Percentiles rank a stretch among this genome's conserved stretches.
phyloP scores from a whole-genome alignment of 2,797 vertebrate genomes.

The Enteromius anoplus region DNA sequence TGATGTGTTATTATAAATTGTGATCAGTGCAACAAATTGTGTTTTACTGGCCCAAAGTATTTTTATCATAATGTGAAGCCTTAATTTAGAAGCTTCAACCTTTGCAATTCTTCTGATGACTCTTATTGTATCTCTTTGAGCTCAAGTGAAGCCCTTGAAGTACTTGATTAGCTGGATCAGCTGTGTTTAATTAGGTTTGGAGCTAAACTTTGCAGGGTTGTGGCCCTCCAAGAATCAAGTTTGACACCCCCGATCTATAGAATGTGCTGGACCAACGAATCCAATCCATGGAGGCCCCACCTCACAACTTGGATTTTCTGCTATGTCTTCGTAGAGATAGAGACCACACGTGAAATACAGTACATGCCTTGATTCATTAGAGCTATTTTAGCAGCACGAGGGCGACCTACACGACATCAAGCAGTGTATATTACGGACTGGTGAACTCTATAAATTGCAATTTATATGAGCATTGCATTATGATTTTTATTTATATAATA shows the following conservation, averaged over 20 bases:
- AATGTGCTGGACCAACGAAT: background rate
- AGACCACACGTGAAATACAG: background rate
- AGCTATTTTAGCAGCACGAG: background rate
- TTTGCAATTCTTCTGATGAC: too few species aligned
- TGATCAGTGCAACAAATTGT: too few species aligned
- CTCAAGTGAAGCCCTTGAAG: too few species aligned
- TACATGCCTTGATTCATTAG: background rate
- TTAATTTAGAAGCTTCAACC: too few species aligned
- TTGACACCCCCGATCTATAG: background rate
- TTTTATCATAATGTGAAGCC: too few species aligned
- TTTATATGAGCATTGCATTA: background rate
- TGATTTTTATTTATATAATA: background rate
- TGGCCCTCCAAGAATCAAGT: too few species aligned
- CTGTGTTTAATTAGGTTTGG: too few species aligned
- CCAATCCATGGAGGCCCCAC: background rate
- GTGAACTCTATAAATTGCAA: background rate
- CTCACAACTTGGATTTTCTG: background rate
- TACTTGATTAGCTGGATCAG: too few species aligned
- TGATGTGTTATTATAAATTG: background rate
- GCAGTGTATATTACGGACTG: background rate
- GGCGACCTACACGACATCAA: background rate
- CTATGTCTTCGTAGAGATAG: too few species aligned
- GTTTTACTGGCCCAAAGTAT: too few species aligned
- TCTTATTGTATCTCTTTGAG: too few species aligned
- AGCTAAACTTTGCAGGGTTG: too few species aligned